Base-by-base conservation (phyloP, 2,888 invertebrate species). In the Busseola fusca region DNA sequence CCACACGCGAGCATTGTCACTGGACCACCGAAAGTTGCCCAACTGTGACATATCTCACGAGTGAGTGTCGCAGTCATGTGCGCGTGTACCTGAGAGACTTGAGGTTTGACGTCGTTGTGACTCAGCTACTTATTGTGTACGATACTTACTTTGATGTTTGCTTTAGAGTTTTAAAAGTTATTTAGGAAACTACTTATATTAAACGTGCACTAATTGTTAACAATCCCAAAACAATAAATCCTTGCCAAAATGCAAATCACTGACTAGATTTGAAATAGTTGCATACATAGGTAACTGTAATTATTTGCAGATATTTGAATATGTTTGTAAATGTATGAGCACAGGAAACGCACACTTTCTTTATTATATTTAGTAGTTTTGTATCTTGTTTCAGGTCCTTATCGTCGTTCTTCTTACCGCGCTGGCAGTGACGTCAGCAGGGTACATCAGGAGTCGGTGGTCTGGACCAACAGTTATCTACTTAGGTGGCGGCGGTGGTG, bases 361-460 rank as follows among this genome's bases (percentile, higher is more conserved):
- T 16, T 42, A 9, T 9, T 48, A n/a, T 10, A n/a, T n/a, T n/a
- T n/a, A n/a, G n/a, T 10, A 4, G n/a, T 18, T 21, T 37, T 57
- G 3, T 2, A 1, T 58, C 3, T 57, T 14, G 1, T 71, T 76
- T 6, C 86, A 89, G 89, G 69, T 80, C 5, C 73, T 82, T 56
- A 42, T 84, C 42, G 16, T 85, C 34, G 73, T 87, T 25, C 82
- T 93, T 82, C 71, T 80, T n/a, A 83, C 87, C 40, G 25, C 91
- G 62, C 50, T 91, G 76, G 83, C 90, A 66, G 69, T 83, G 45
- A 88, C 87, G n/a, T 86, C 90, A 0, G 93, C 92, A 0, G 92
- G 92, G 63, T 85, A 87, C 84, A 72, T 87, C 76, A 72, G 81
- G 45, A 78, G 82, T n/a, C 86, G 88, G 40, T 86, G 87, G 86